Conservation (phyloP, 92 coral and sea anemone species). For the Parazoanthus swiftii region DNA sequence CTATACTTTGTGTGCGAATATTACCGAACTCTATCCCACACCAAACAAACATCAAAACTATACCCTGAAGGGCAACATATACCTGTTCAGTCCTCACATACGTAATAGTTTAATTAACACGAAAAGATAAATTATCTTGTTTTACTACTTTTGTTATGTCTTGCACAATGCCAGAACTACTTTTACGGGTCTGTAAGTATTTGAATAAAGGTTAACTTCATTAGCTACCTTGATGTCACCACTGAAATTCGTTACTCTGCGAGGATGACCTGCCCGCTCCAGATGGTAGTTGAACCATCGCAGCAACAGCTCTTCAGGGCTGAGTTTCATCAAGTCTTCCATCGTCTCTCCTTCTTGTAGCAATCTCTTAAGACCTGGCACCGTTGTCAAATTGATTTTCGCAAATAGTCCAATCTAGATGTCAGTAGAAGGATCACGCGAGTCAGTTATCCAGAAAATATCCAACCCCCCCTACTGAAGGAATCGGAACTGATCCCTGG, state of each 20-base stretch:
- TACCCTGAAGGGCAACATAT: too few relatives aligned
- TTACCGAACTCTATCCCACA: too few relatives aligned
- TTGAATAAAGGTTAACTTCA: too few relatives aligned
- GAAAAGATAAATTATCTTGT: too few relatives aligned
- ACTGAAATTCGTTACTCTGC: slow-evolving; percentile 83
- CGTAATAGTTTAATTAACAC: too few relatives aligned
- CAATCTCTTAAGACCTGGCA: slow-evolving; percentile 89
- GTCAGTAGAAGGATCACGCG: neutral
- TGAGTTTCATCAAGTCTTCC: slow-evolving; percentile 76
- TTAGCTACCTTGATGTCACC: slow-evolving; percentile 67
- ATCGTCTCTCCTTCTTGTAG: slow-evolving; percentile 84
- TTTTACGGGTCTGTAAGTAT: neutral
- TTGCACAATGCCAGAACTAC: too few relatives aligned
- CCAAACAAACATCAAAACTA: too few relatives aligned
- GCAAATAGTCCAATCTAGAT: slow-evolving; percentile 94
- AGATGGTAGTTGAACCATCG: slow-evolving; percentile 97
- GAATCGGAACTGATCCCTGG: too few relatives aligned
- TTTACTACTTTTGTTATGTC: too few relatives aligned
- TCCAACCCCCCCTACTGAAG: neutral
- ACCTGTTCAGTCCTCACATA: too few relatives aligned
- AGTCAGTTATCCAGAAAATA: too few relatives aligned
- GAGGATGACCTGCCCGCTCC: slow-evolving; percentile 68
- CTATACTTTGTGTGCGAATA: too few relatives aligned
- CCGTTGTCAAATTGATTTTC: slow-evolving; percentile 80
- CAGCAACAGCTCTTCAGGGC: slow-evolving; percentile 85